Evolutionary conservation across 1,140 invertebrate species (phyloP).

Genomic region (Solenopsis fugax): DNA sequence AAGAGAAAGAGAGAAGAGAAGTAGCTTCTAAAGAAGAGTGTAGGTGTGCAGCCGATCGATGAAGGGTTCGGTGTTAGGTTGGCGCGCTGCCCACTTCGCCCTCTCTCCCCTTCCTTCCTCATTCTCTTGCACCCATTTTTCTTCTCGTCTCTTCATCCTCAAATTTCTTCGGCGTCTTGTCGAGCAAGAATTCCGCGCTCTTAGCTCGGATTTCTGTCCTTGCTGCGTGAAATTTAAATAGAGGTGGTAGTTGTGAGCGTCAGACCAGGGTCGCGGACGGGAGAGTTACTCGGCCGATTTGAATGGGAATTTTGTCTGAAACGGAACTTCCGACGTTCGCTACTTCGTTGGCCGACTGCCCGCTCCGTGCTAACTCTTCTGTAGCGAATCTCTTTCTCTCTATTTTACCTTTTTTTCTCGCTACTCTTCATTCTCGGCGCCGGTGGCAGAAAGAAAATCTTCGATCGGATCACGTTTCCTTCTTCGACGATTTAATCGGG

Average conservation of each 20-base stretch:
- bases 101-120: background rate
- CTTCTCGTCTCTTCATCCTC: constrained; percentile 49
- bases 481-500: constrained; percentile 22
- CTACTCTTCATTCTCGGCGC: background rate
- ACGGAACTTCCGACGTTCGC: constrained; percentile 44
- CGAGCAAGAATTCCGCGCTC: constrained; percentile 66
- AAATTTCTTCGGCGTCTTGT: constrained; percentile 69
- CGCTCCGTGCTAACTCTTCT: constrained; percentile 40
- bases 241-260: constrained; percentile 42
- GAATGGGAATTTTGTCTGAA: constrained; percentile 60
- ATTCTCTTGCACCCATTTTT: background rate
- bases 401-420: background rate
- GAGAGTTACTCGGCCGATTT: constrained; percentile 66
- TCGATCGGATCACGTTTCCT: constrained; percentile 8
- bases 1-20: constrained; percentile 4
- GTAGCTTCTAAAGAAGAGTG: background rate
- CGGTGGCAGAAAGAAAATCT: constrained; percentile 30
- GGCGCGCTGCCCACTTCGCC: constrained; percentile 70
- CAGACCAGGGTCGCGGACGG: constrained; percentile 38
- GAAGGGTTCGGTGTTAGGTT: constrained; percentile 70
- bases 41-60: constrained; percentile 70
- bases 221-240: constrained; percentile 57
- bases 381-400: constrained; percentile 20
- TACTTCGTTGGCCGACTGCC: constrained; percentile 39
- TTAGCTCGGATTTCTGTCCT: constrained; percentile 53